phyloP scores from a whole-genome alignment of 1,140 invertebrate species.

The Drosophila triauraria region DNA sequence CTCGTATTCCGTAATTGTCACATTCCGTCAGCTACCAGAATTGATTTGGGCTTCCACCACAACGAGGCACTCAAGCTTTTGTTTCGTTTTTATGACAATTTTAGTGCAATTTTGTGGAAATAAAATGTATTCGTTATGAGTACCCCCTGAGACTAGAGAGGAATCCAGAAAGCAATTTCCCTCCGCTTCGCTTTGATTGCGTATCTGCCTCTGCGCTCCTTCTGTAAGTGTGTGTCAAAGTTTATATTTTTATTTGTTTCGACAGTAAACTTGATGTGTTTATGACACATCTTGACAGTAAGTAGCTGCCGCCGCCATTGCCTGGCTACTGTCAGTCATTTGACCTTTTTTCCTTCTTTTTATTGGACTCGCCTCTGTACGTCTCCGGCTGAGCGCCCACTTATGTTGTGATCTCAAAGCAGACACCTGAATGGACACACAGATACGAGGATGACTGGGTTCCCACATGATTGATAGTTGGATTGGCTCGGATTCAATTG shows the following conservation, averaged over 20 bases:
- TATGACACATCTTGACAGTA: slow-evolving; percentile 81
- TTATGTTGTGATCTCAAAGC: slow-evolving; percentile 39
- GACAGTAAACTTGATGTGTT: slow-evolving; percentile 83
- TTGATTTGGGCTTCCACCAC: slow-evolving; percentile 60
- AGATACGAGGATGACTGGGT: slow-evolving; percentile 56
- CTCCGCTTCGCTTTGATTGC: slow-evolving; percentile 63
- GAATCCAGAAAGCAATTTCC: slow-evolving; percentile 47
- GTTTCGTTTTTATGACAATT: slow-evolving; percentile 71
- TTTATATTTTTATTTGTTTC: slow-evolving; percentile 84
- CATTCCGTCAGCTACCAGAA: slow-evolving; percentile 75
- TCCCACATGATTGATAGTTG: slow-evolving; percentile 55
- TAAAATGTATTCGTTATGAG: slow-evolving; percentile 78
- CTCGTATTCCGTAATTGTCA: slow-evolving; percentile 72
- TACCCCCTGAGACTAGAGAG: slow-evolving; percentile 45
- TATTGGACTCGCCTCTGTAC: slow-evolving; percentile 47
- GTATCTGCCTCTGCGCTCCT: slow-evolving; percentile 49
- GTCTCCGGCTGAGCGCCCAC: slow-evolving; percentile 61
- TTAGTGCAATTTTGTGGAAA: slow-evolving; percentile 82
- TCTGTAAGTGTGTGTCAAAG: slow-evolving; percentile 68
- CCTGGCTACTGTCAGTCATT: slow-evolving; percentile 65
- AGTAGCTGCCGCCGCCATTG: slow-evolving; percentile 62
- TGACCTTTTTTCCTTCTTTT: slow-evolving; percentile 70
- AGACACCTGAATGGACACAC: slow-evolving; percentile 37
- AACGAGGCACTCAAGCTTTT: slow-evolving; percentile 25
- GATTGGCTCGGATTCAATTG: slow-evolving; percentile 24